Base-by-base conservation (phyloP, 2,113 vertebrate genomes). In the Mobula hypostoma region DNA sequence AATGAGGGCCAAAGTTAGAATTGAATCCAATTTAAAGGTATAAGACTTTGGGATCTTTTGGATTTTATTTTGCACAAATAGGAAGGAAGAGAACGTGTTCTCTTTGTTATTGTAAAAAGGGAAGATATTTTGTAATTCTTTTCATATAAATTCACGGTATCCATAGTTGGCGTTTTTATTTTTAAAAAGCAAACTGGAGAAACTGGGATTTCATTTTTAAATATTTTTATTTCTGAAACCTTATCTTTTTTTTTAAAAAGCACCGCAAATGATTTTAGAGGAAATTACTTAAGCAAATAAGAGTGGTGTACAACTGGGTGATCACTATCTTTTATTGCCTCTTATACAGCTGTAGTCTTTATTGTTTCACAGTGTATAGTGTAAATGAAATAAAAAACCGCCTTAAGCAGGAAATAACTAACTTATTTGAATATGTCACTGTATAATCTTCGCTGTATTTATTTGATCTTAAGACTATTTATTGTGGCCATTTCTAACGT, bases 1-100 rank as follows among this genome's bases (percentile, higher is more conserved):
- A n/a, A 32, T n/a, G 29, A 90, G 61, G 85, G 85, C 85, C 85
- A 66, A 90, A 90, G 90, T 93, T 93, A 93, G 66, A 93, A 27
- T 24, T 27, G 66, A 15, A 32, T 7, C 61, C 61, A n/a, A 90
- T 66, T 90, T 15, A 32, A 61, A 61, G 48, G 5, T 24, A 63
- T 27, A 12, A 11, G 58, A 88, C 11, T 68, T 32, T 17, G 29
- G 58, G 29, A 88, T 12, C 82, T n/a, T 63, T 87, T 5, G 17
- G 12, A 58, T n/a, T 88, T 24, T 85, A 12, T 66, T 90, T 90
- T 19, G 15, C 29, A 36, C 19, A 66, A 90, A 63, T 61, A 27
- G 61, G 83, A 1, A 19, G 48, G 6, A 27, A 68, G 14, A 7
- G 85, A 21, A n/a, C 6, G 17, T 0, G 1, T 88, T 6, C 21